Base-by-base conservation (phyloP, 1,140 invertebrate genomes). In the Eupeodes corollae region DNA sequence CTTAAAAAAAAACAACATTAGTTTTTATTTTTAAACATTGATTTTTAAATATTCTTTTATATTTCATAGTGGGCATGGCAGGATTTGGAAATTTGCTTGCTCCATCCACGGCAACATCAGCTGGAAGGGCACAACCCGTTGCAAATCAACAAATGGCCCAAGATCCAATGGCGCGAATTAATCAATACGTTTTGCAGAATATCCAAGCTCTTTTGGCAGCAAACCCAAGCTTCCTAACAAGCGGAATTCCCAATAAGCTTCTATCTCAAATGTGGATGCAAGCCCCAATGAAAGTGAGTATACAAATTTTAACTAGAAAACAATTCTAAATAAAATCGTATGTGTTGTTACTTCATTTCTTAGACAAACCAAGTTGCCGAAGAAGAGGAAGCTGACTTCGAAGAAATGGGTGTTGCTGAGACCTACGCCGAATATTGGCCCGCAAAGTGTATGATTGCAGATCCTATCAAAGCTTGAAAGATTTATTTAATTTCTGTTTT, bases 341-440 rank as follows among this genome's bases (percentile, higher is more conserved):
- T 10, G 9, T 10, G 33, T n/a, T n/a, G 9, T 34, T 34, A 34
- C 9, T 37, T 26, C 8, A 3, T 26, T 26, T 35, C 35, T 39
- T 43, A 44, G 16, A 38, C 63, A 31, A 21, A 43, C 8, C 58
- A 56, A 40, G 49, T 67, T 49, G 69, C 68, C 43, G 80, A 86
- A 56, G 83, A 86, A 55, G 89, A 92, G 57, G 88, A 91, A 58
- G 87, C 81, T 5, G 92, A 97, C 52, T 93, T 97, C 56, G 93
- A 99, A 68, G 91, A 96, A 58, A 85, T 98, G 77, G 92, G 91
- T 14, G 90, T 96, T 30, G 93, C 93, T 1, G 95, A 98, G 73
- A 98, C 95, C 1, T 99, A 98, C 67, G 83, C 91, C 16, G 92
- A 98, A 60, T 99, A 99, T 62, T 95, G 92, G 86, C 96, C 96